Evolutionary conservation across 2,888 invertebrate species (phyloP).

Genomic region (Mesoligia furuncula): DNA sequence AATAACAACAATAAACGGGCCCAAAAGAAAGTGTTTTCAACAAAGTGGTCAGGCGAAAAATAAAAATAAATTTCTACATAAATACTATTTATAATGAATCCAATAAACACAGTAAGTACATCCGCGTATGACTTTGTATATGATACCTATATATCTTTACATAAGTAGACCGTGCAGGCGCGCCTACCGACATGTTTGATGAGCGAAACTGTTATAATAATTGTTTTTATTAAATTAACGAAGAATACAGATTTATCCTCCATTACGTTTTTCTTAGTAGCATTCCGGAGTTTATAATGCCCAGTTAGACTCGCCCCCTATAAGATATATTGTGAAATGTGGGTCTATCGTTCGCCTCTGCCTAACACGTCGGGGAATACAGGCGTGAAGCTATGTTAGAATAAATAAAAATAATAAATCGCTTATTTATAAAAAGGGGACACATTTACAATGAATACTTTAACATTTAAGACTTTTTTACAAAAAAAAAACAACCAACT

Average conservation of each 20-base stretch:
- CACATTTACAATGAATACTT: too few species aligned
- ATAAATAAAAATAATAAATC: too few species aligned
- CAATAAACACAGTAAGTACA: conserved; percentile 22
- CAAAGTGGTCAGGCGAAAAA: neutral
- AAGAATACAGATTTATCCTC: neutral
- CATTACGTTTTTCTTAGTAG: neutral
- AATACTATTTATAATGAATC: neutral
- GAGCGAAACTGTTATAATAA: conserved; percentile 31
- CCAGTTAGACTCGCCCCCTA: neutral
- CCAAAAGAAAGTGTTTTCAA: neutral
- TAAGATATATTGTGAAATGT: neutral
- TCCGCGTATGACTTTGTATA: conserved; percentile 41
- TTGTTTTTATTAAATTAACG: conserved; percentile 20
- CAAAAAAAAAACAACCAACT: too few species aligned
- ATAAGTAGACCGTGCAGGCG: conserved; percentile 50
- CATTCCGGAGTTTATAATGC: neutral
- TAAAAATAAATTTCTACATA: neutral
- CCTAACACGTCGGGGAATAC: neutral
- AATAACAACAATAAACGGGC: neutral
- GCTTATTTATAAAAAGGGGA: too few species aligned
- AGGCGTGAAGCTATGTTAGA: neutral
- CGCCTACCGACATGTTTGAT: conserved; percentile 12
- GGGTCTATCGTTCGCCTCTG: neutral
- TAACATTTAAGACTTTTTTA: too few species aligned
- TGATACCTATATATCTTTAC: conserved; percentile 33